Evolutionary conservation across 2,888 invertebrate species (phyloP).

Genomic region (Rhaphigaster nebulosa): DNA sequence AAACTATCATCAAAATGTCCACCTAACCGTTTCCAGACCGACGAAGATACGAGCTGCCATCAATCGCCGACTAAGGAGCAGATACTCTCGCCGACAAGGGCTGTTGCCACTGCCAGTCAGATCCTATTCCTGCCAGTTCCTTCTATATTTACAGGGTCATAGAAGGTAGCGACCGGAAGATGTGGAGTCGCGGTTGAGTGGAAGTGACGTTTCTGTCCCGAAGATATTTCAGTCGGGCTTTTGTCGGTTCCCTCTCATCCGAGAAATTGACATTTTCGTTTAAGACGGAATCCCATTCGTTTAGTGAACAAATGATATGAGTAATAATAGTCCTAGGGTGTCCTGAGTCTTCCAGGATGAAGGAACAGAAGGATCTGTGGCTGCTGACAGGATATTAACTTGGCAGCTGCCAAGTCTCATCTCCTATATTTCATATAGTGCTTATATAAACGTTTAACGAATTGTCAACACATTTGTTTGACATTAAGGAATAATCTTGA

Average conservation of each 20-base stretch:
- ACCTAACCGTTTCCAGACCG: neutral
- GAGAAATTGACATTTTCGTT: constrained; percentile 41
- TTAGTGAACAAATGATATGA: constrained; percentile 27
- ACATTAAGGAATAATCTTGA: neutral
- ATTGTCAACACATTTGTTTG: neutral
- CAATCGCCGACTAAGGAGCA: constrained; percentile 21
- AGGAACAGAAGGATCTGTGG: neutral
- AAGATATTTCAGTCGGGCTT: neutral
- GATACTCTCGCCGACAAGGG: constrained; percentile 5
- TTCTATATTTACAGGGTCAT: constrained; percentile 33
- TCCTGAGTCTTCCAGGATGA: neutral
- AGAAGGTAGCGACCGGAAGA: neutral
- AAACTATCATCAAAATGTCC: neutral
- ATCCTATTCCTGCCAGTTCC: constrained; percentile 4
- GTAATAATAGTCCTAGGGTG: neutral
- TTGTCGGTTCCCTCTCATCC: constrained; percentile 43
- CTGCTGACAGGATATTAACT: neutral
- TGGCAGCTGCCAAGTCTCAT: neutral
- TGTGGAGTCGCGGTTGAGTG: constrained; percentile 31
- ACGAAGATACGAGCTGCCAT: neutral
- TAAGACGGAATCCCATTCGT: neutral
- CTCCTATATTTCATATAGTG: neutral
- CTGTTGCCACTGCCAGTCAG: constrained; percentile 15
- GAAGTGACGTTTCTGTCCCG: neutral
- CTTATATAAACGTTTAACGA: neutral